These are phyloP conservation scores for Pelobates fuscus DNA, from an alignment of 2,113 vertebrate species.

Conservation along the genomic window DNA sequence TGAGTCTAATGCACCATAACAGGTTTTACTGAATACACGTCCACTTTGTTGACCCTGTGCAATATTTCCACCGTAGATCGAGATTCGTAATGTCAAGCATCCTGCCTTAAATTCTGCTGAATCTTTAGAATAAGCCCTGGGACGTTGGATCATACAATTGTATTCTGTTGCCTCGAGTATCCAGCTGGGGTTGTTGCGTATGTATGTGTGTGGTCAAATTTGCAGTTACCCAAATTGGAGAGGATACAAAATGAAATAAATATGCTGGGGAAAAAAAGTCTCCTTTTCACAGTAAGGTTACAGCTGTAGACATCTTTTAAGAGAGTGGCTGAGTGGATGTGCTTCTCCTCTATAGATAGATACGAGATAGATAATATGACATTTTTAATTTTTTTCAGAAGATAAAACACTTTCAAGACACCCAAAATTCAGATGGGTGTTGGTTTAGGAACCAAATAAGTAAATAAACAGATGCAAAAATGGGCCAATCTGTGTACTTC, in stretches of 20 bases:
- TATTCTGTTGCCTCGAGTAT: conserved; percentile 42
- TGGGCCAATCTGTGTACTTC: too few species aligned
- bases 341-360: too few species aligned
- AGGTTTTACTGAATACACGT: conserved; percentile 11
- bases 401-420: too few species aligned
- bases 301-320: conserved; percentile 60
- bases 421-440: too few species aligned
- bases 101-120: conserved; percentile 54
- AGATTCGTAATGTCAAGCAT: conserved; percentile 49
- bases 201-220: conserved; percentile 54
- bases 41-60: neutral
- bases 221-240: conserved; percentile 62
- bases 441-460: too few species aligned
- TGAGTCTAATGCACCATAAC: conserved; percentile 5
- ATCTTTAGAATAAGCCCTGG: conserved; percentile 52
- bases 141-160: conserved; percentile 52
- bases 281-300: conserved; percentile 59
- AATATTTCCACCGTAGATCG: neutral
- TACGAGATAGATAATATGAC: too few species aligned
- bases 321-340: neutral
- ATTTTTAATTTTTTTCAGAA: too few species aligned
- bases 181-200: conserved; percentile 52
- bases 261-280: conserved; percentile 62
- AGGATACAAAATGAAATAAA: conserved; percentile 66
- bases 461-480: too few species aligned